Conservation (phyloP, 2,888 invertebrate species). For the Volucella bombylans region DNA sequence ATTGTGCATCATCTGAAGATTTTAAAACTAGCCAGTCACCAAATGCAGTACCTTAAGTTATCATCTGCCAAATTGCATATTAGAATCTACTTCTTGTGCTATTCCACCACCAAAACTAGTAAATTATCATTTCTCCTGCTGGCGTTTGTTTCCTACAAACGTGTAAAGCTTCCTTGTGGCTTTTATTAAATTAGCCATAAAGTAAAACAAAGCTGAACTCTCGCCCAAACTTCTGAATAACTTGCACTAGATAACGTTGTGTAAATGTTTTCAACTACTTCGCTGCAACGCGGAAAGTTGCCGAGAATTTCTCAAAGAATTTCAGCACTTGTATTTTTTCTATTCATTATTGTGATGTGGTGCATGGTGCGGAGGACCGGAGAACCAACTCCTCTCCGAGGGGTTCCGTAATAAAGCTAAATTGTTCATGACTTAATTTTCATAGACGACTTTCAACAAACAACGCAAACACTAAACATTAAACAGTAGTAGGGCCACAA, state of each 20-base stretch:
- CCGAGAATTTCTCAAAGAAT: conserved; percentile 23
- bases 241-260: conserved; percentile 44
- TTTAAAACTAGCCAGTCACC: no score
- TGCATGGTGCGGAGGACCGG: neutral
- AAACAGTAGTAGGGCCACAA: no score
- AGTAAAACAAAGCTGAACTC: conserved; percentile 16
- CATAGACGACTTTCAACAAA: conserved; percentile 60
- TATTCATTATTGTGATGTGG: neutral
- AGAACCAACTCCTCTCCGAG: no score
- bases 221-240: conserved; percentile 18
- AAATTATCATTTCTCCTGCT: no score
- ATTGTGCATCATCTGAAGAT: no score
- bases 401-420: conserved; percentile 48
- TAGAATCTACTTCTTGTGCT: no score
- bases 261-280: conserved; percentile 40
- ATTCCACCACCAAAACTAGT: no score
- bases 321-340: neutral
- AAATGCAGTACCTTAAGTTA: no score
- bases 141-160: no score
- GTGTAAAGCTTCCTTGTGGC: neutral
- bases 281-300: conserved; percentile 19
- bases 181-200: conserved; percentile 18
- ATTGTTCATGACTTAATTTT: conserved; percentile 63
- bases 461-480: conserved; percentile 19
- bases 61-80: no score